Evolutionary conservation across 2,797 vertebrate species (phyloP).

Genomic region (Austrolebias charrua): DNA sequence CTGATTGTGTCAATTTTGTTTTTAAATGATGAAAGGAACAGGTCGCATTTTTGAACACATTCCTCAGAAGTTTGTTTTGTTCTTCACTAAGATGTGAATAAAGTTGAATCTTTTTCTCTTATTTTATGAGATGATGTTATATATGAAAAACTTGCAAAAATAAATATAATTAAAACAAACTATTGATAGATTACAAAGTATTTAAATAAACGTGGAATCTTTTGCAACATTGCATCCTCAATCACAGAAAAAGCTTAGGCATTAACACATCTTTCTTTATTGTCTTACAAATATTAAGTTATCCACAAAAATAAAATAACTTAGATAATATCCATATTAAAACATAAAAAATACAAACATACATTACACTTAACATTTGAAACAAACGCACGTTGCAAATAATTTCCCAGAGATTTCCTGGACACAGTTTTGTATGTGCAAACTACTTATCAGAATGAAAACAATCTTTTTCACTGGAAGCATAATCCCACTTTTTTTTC

Average conservation of each 20-base stretch:
- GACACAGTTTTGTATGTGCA: slow-evolving; percentile 77
- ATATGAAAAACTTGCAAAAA: no score
- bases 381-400: slow-evolving; percentile 70
- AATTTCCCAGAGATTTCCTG: slow-evolving; percentile 74
- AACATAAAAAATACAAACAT: slow-evolving; percentile 78
- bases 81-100: no score
- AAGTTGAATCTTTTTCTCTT: no score
- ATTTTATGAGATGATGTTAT: no score
- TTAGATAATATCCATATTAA: slow-evolving; percentile 81
- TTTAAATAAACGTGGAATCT: background rate
- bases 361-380: slow-evolving; percentile 75
- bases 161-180: no score
- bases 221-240: slow-evolving; percentile 50
- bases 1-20: no score
- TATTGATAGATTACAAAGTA: no score
- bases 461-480: slow-evolving; percentile 59
- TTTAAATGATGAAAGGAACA: no score
- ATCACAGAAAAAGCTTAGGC: slow-evolving; percentile 69
- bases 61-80: no score
- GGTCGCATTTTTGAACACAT: no score
- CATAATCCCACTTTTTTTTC: slow-evolving; percentile 38
- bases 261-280: slow-evolving; percentile 75
- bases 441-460: slow-evolving; percentile 70
- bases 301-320: slow-evolving; percentile 88
- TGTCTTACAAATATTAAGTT: slow-evolving; percentile 86